Conservation (phyloP, 2,797 vertebrate genomes). For the Spatula versicolor region DNA sequence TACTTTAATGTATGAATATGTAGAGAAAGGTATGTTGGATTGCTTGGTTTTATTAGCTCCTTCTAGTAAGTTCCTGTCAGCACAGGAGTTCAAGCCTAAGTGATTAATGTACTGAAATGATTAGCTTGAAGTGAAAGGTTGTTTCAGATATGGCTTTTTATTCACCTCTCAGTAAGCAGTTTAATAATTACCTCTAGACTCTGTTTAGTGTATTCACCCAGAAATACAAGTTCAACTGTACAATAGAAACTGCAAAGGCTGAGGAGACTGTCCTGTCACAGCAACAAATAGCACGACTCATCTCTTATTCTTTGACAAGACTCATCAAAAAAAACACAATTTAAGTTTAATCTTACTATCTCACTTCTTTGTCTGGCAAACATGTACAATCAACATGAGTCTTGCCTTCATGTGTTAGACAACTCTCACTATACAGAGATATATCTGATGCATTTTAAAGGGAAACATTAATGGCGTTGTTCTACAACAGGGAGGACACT, state of each 20-base stretch:
- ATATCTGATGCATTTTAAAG: neutral
- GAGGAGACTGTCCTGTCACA: neutral
- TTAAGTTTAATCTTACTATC: neutral
- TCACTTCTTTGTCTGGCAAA: neutral
- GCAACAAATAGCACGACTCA: neutral
- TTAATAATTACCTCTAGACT: slow-evolving; percentile 25
- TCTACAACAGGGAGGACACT: fast-evolving
- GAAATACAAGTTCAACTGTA: neutral
- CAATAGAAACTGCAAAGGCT: neutral
- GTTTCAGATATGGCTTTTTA: neutral
- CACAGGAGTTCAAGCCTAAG: neutral
- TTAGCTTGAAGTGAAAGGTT: neutral
- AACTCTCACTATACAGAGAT: neutral
- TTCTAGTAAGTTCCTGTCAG: neutral
- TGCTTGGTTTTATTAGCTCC: neutral
- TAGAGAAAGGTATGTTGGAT: neutral
- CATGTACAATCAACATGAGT: neutral
- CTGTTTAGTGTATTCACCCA: neutral
- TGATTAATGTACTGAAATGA: neutral
- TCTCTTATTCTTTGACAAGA: neutral
- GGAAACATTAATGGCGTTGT: neutral
- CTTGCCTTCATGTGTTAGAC: neutral
- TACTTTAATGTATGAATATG: neutral
- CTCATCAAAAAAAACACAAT: neutral
- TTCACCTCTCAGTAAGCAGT: neutral